Evolutionary conservation across 2,113 vertebrate genomes (phyloP).

Genomic region (Rynchops niger): DNA sequence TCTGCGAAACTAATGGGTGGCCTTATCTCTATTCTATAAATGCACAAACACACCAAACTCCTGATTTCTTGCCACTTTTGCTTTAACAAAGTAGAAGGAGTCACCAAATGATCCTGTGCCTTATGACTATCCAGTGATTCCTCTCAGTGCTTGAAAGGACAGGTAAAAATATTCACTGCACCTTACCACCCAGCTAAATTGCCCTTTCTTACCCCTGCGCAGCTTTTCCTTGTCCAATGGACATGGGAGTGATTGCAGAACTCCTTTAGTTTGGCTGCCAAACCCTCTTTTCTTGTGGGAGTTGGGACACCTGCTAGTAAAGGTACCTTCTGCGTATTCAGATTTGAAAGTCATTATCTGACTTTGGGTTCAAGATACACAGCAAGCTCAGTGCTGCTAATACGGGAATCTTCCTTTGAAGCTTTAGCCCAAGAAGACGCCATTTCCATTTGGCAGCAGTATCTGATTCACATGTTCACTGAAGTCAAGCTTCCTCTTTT

Average conservation of each 20-base stretch:
- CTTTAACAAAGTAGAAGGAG: not conserved
- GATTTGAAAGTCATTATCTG: not conserved
- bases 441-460: slow-evolving; percentile 19
- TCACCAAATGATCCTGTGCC: not conserved
- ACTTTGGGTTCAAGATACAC: not conserved
- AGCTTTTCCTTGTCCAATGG: not conserved
- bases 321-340: not conserved
- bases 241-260: not conserved
- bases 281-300: not conserved
- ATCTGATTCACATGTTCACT: slow-evolving; percentile 25
- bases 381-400: not conserved
- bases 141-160: not conserved
- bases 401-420: not conserved
- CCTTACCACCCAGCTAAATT: not conserved
- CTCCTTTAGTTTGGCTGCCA: not conserved
- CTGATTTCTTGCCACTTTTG: not conserved
- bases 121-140: not conserved
- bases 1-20: not conserved
- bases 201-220: not conserved
- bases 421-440: not conserved
- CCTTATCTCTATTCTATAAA: not conserved
- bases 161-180: not conserved
- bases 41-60: not conserved
- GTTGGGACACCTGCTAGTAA: not conserved
- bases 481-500: slow-evolving; percentile 53